Evolutionary conservation across 1,140 invertebrate species (phyloP).

Genomic region (Wasmannia auropunctata): DNA sequence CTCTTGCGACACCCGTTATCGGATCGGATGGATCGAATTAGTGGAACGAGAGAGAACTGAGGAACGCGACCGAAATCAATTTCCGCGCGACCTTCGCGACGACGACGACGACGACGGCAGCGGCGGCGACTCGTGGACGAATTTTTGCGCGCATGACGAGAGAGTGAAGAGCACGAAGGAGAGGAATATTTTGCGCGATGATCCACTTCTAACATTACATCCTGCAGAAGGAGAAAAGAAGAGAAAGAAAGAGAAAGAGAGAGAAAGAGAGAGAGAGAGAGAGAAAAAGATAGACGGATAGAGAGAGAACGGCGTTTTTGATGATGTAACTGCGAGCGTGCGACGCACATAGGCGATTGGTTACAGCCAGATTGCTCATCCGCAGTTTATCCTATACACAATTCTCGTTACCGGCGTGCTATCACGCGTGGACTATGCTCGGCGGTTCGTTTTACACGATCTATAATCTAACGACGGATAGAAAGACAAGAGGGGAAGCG

Average conservation of each 20-base stretch:
- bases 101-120: background rate
- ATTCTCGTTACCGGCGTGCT: constrained; percentile 49
- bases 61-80: constrained; percentile 45
- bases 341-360: constrained; percentile 39
- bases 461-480: constrained; percentile 4
- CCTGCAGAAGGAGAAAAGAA: background rate
- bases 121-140: background rate
- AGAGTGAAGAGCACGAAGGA: background rate
- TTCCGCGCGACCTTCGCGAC: constrained; percentile 12
- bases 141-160: constrained; percentile 12
- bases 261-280: background rate
- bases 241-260: background rate
- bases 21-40: constrained; percentile 22
- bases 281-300: background rate
- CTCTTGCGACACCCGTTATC: constrained; percentile 43
- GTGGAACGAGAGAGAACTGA: constrained; percentile 4
- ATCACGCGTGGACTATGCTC: constrained; percentile 65
- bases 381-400: constrained; percentile 58
- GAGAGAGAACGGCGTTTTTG: constrained; percentile 4
- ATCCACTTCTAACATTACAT: constrained; percentile 20
- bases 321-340: constrained; percentile 35
- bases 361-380: constrained; percentile 47
- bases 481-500: background rate
- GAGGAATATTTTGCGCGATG: constrained; percentile 46
- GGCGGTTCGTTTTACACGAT: constrained; percentile 29